Evolutionary conservation across 2,797 vertebrate genomes (phyloP).

Genomic region (Sandelia bainsii): DNA sequence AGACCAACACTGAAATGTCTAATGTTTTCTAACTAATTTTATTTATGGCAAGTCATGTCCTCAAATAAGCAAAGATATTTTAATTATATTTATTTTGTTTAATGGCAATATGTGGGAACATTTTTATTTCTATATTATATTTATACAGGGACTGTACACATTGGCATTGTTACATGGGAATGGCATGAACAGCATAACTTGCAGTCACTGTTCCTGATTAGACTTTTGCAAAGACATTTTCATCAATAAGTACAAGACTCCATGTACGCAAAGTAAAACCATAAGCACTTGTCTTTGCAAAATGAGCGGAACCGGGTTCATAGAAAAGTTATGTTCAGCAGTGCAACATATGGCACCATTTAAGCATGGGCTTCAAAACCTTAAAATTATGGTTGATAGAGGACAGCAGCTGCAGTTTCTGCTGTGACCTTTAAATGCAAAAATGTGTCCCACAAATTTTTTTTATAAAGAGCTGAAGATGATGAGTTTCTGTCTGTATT

Average conservation of each 20-base stretch:
- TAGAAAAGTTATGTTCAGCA: constrained; percentile 9
- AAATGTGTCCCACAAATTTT: neutral
- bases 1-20: neutral
- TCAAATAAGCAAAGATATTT: neutral
- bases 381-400: neutral
- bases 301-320: neutral
- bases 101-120: too few relatives aligned
- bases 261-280: neutral
- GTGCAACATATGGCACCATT: neutral
- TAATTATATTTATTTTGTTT: neutral
- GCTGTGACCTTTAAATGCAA: constrained; percentile 6
- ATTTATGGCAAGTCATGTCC: neutral
- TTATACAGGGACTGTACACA: too few relatives aligned
- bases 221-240: too few relatives aligned
- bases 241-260: too few relatives aligned
- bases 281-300: neutral
- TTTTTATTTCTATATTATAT: too few relatives aligned
- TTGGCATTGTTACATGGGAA: too few relatives aligned
- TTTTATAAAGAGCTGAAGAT: neutral
- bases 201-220: too few relatives aligned
- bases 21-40: neutral
- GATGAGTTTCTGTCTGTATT: neutral
- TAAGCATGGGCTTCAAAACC: neutral
- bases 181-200: too few relatives aligned
- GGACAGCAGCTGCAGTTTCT: neutral